phyloP scores from a whole-genome alignment of 2,888 invertebrate genomes.

The Mimumesa dahlbomi region DNA sequence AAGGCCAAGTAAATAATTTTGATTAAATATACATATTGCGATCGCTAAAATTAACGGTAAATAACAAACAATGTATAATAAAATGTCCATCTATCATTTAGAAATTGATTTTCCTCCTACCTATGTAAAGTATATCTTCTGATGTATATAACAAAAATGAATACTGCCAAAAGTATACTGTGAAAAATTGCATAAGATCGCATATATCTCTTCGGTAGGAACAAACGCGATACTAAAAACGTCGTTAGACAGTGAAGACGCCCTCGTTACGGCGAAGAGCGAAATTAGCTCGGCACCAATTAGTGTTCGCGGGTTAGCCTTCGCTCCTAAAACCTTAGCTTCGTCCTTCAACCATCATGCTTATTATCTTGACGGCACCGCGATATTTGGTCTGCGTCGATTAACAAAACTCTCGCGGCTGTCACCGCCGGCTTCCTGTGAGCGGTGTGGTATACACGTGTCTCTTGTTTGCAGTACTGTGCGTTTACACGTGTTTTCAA shows the following conservation, averaged over 20 bases:
- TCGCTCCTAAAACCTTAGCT: slow-evolving; percentile 4
- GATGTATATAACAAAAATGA: too few relatives aligned
- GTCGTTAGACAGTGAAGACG: slow-evolving; percentile 5
- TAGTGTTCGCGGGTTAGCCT: slow-evolving; percentile 26
- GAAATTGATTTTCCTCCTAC: too few relatives aligned
- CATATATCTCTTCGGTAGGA: not conserved
- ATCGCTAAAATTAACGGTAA: too few relatives aligned
- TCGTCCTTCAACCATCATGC: slow-evolving; percentile 30
- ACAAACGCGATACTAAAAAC: slow-evolving; percentile 16
- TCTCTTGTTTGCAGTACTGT: slow-evolving; percentile 43
- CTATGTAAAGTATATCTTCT: too few relatives aligned
- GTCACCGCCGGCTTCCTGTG: slow-evolving; percentile 46
- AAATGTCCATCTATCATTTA: too few relatives aligned
- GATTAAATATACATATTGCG: too few relatives aligned
- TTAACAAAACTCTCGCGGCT: slow-evolving; percentile 58
- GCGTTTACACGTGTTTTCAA: slow-evolving; percentile 64
- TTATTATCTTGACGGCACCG: slow-evolving; percentile 49
- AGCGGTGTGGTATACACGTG: slow-evolving; percentile 39
- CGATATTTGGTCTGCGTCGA: slow-evolving; percentile 50
- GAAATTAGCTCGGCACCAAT: slow-evolving; percentile 57
- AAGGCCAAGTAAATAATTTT: too few relatives aligned
- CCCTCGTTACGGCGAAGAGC: slow-evolving; percentile 33
- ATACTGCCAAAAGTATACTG: not conserved
- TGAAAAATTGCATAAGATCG: not conserved
- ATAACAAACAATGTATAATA: too few relatives aligned